Conservation (phyloP, 2,888 invertebrate genomes). For the Macrosiphum euphorbiae region DNA sequence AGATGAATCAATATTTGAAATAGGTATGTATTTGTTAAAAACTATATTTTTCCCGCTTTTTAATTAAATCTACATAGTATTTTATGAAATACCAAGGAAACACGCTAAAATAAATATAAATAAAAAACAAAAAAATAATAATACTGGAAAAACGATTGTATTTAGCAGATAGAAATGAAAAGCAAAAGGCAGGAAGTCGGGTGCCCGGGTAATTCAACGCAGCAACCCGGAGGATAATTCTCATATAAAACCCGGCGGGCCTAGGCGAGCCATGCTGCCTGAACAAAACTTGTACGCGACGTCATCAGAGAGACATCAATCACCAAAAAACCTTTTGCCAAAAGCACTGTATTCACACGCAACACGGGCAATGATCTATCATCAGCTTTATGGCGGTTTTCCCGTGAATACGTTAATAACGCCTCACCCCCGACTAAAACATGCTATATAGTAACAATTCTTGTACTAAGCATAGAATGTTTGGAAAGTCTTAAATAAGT, state of each 20-base stretch:
- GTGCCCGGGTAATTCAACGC: constrained; percentile 57
- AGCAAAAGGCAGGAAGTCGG: constrained; percentile 64
- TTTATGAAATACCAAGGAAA: constrained; percentile 14
- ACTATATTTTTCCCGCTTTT: background rate
- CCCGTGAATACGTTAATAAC: constrained; percentile 62
- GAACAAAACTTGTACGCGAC: constrained; percentile 64
- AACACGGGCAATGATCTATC: constrained; percentile 63
- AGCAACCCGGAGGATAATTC: constrained; percentile 60
- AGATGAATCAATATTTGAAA: background rate
- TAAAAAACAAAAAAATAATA: constrained; percentile 35
- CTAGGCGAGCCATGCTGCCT: constrained; percentile 46
- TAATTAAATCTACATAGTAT: background rate
- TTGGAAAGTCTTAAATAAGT: constrained; percentile 43
- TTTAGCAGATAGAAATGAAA: constrained; percentile 58
- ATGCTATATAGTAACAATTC: constrained; percentile 23
- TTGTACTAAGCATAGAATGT: background rate
- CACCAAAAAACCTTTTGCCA: constrained; percentile 64
- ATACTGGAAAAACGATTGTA: constrained; percentile 50
- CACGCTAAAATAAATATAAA: constrained; percentile 22
- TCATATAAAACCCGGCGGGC: constrained; percentile 64
- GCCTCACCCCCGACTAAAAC: constrained; percentile 13
- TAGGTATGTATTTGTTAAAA: background rate
- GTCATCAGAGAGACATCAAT: constrained; percentile 65
- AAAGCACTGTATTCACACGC: constrained; percentile 64
- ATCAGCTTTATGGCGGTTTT: constrained; percentile 61